phyloP scores from a whole-genome alignment of 2,113 vertebrate genomes.

The Picathartes gymnocephalus region DNA sequence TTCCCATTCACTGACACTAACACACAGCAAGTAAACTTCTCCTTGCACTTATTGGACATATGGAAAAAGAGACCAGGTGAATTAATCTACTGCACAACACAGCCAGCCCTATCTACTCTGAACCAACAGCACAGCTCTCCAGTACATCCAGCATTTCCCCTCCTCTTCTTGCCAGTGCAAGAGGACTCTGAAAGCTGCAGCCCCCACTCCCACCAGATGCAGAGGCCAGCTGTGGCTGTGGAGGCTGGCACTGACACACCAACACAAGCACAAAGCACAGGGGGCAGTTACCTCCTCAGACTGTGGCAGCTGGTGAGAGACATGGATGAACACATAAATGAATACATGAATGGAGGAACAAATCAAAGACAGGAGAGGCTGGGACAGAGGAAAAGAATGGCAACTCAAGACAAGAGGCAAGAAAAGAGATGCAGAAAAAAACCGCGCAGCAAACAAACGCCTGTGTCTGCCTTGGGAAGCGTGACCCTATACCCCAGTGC shows the following conservation, averaged over 20 bases:
- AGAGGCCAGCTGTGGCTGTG: conserved; percentile 47
- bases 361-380: neutral
- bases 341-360: conserved; percentile 1
- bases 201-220: neutral
- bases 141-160: conserved; percentile 39
- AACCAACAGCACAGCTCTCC: conserved; percentile 32
- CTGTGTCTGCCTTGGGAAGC: neutral
- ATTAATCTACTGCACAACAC: conserved; percentile 2
- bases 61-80: neutral
- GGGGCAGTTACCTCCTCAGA: conserved; percentile 76
- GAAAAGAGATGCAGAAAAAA: neutral
- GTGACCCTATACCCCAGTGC: neutral
- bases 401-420: neutral
- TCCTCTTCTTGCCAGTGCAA: neutral
- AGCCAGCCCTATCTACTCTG: neutral
- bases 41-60: fast-evolving
- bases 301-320: conserved; percentile 73
- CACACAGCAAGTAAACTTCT: neutral
- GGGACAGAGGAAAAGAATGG: neutral
- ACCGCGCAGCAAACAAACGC: neutral
- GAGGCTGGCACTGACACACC: neutral
- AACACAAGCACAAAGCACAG: neutral
- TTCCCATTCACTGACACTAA: neutral
- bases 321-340: conserved; percentile 17
- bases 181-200: neutral